These are phyloP conservation scores for Orbicella faveolata DNA, from an alignment of 64 coral and sea anemone genomes.

Conservation along the genomic window DNA sequence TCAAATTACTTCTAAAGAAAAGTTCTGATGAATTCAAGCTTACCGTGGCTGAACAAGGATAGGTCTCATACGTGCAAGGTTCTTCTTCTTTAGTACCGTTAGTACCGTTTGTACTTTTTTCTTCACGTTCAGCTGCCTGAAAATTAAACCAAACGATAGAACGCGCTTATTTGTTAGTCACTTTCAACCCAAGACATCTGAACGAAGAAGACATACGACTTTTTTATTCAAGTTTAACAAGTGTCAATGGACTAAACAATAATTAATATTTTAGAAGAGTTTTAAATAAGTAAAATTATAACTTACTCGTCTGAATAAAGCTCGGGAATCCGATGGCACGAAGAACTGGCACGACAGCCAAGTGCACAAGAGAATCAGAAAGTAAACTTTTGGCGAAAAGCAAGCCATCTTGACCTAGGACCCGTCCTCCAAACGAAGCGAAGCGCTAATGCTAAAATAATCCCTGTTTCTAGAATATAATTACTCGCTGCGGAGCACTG, in stretches of 20 bases:
- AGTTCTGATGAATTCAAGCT: slow-evolving; percentile 1
- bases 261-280: background rate
- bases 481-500: background rate
- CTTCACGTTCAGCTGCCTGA: slow-evolving; percentile 10
- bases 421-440: background rate
- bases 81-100: slow-evolving; percentile 4
- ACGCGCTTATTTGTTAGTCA: too few species aligned
- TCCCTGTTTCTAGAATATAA: slow-evolving; percentile 16
- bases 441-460: background rate
- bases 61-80: slow-evolving; percentile 36
- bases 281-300: slow-evolving; percentile 9
- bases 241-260: background rate
- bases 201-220: too few species aligned
- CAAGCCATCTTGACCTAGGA: background rate
- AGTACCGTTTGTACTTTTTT: background rate
- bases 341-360: slow-evolving; percentile 51
- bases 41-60: slow-evolving; percentile 67
- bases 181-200: too few species aligned
- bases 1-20: background rate
- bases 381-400: slow-evolving; percentile 28
- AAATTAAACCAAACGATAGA: background rate
- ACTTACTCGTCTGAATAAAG: slow-evolving; percentile 36
- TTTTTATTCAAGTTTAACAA: background rate
- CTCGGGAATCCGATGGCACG: slow-evolving; percentile 26
- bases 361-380: slow-evolving; percentile 18